phyloP scores from a whole-genome alignment of 2,888 invertebrate genomes.

The Crocallis elinguaria region DNA sequence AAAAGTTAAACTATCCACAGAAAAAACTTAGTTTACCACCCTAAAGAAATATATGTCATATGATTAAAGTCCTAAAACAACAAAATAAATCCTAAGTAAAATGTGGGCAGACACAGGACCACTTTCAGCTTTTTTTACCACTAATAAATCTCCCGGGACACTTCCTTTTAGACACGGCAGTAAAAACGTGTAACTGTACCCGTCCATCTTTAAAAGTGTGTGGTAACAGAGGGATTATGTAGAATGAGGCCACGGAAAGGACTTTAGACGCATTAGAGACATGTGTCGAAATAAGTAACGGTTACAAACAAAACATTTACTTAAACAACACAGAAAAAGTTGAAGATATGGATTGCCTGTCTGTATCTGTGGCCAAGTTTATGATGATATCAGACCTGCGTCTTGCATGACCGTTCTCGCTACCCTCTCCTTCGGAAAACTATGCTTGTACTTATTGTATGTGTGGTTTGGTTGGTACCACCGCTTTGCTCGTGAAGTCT shows the following conservation, averaged over 20 bases:
- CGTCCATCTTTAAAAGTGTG: constrained; percentile 19
- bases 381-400: too few relatives aligned
- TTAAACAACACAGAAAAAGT: too few relatives aligned
- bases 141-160: constrained; percentile 31
- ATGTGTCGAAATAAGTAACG: too few relatives aligned
- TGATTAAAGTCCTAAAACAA: constrained; percentile 8
- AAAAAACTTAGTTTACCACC: not conserved
- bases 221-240: constrained; percentile 3
- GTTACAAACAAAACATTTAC: too few relatives aligned
- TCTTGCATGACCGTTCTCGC: too few relatives aligned
- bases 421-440: too few relatives aligned
- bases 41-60: not conserved
- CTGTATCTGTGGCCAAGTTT: too few relatives aligned
- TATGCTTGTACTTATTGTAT: too few relatives aligned
- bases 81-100: constrained; percentile 17
- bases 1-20: not conserved
- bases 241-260: not conserved
- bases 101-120: constrained; percentile 6
- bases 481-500: too few relatives aligned
- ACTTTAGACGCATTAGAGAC: too few relatives aligned
- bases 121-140: constrained; percentile 15
- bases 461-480: too few relatives aligned
- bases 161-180: constrained; percentile 20
- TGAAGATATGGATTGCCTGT: too few relatives aligned
- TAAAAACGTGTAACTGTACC: constrained; percentile 19